These are phyloP conservation scores for Natrix natrix DNA, from an alignment of 2,797 vertebrate species.

Conservation along the genomic window DNA sequence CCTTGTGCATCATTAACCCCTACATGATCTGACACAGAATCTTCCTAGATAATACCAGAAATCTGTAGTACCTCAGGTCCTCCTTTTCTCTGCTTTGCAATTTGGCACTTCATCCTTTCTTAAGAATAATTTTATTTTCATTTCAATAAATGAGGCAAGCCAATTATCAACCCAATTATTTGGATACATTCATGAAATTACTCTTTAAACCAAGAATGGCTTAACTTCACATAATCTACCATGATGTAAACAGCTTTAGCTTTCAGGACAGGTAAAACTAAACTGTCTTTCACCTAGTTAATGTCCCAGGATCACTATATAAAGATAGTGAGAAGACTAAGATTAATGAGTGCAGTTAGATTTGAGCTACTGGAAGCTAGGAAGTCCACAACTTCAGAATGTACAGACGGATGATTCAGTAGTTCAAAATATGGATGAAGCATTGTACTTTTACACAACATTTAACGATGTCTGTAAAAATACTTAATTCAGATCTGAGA, in stretches of 20 bases:
- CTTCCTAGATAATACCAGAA: neutral
- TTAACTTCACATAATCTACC: neutral
- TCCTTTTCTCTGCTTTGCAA: neutral
- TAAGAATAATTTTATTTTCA: neutral
- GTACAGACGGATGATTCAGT: neutral
- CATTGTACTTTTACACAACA: neutral
- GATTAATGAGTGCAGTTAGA: neutral
- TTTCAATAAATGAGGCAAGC: neutral
- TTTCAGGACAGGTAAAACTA: neutral
- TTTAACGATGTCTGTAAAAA: neutral
- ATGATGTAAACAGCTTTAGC: neutral
- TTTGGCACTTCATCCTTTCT: neutral
- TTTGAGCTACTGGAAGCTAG: neutral
- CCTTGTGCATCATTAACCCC: neutral
- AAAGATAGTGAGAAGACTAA: neutral
- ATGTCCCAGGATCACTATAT: neutral
- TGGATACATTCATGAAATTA: neutral
- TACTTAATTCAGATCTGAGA: neutral
- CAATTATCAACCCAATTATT: neutral
- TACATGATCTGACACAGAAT: neutral
- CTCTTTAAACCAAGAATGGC: neutral
- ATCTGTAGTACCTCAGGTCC: neutral
- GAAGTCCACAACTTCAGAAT: neutral
- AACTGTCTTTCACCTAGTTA: neutral
- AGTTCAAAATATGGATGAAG: neutral